Base-by-base conservation (phyloP, 2,113 vertebrate species). In the Otolemur garnettii region DNA sequence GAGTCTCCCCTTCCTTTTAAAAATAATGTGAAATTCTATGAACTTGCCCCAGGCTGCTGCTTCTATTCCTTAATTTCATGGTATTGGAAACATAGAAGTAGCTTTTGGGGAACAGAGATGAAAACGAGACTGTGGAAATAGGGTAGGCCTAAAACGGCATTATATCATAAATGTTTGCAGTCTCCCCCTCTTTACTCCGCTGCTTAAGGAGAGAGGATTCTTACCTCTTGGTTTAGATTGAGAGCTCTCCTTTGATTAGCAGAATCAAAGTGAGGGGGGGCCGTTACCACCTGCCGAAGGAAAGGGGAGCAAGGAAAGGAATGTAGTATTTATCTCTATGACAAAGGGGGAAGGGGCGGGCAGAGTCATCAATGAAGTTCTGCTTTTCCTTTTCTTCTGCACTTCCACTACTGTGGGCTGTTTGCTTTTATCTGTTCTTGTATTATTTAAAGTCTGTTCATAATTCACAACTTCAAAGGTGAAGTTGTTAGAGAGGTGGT, bases 321-420 rank as follows among this genome's bases (percentile, higher is more conserved):
- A 42, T 21, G 5, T 5, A 59, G 1, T 15, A n/a, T 71, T 90
- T 35, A 35, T 13, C 21, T 75, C 0, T 22, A 30, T 75, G 4
- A 26, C 26, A 21, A n/a, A 90, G 55, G 30, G 13, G 64, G 38
- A 64, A 11, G 62, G 2, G 22, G 19, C 1, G 4, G n/a, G 12
- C 13, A 7, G 0, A 81, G 14, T 28, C 77, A 15, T 45, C 17
- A 87, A 57, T 1, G 59, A 38, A 81, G 1, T 79, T 96, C 57
- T 83, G 12, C 22, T 92, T 90, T 87, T 17, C 57, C 81, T 84
- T 86, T 86, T 86, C 35, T 83, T 96, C 50, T 92, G 69, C 3
- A 57, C 60, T 83, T 94, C n/a, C 50, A 42, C 0, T 66, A 14
- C 6, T 90, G 28, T 19, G 42, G 19, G 42, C 19, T 38, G 92